Evolutionary conservation across 1,140 invertebrate genomes (phyloP), one percentile per base, ranked within the genome.

Genomic region (Heliconius congener): DNA sequence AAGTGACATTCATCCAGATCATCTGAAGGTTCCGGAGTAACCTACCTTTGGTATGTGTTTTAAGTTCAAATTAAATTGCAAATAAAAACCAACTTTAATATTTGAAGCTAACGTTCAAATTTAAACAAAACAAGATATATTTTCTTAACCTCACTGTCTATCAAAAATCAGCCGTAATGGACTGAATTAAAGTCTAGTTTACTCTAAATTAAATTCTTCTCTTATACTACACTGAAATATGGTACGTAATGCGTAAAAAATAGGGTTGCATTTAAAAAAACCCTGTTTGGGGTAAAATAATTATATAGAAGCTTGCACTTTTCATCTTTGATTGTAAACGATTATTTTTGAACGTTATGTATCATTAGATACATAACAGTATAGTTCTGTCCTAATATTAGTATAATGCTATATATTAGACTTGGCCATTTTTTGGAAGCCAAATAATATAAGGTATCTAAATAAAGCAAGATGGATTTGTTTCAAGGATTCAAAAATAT

Each of bases 11-110:
- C 60, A 66, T 66, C 60, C 60, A 66, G 60, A 66, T 66, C 60
- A 66, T 66, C 60, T 30, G 60, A 66, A 66, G 60, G 60, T 66
- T 66, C 60, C 60, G 60, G 60, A 66, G 60, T 66, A 66, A 66
- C 27, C 60, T 66, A 66, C 60, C 60, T 66, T 1, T 66, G 60
- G 60, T 66, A 66, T 66, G 60, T 1, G 27, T 66, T 66, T 27
- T 66, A 66, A 66, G 60, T 66, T 66, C 60, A 30, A 66, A 11
- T 66, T 5, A 5, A 66, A 16, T 16, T 66, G 30, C 3, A 30
- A 30, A 3, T 13, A 27, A 66, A 30, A 66, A 66, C 4, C 23
- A 23, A 13, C 60, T 30, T 66, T 30, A 66, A 2, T 6, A 5
- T 4, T 1, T 16, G 0, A 30, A 2, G 0, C 3, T n/a, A 66